phyloP scores from a whole-genome alignment of 2,888 invertebrate species.

The Dioctria linearis region DNA sequence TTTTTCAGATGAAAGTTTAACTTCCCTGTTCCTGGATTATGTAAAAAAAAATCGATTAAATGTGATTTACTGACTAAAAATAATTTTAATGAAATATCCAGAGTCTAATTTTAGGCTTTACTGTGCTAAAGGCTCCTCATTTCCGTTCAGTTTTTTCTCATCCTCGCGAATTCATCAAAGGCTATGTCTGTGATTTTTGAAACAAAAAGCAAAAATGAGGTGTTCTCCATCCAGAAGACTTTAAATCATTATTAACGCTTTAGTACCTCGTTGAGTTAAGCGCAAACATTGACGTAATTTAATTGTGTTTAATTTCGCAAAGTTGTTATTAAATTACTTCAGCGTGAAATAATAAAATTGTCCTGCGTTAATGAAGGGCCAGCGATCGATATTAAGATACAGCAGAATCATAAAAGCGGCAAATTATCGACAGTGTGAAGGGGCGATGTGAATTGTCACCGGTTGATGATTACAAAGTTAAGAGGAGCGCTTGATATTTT shows the following conservation, averaged over 20 bases:
- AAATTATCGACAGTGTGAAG: constrained; percentile 31
- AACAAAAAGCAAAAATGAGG: background rate
- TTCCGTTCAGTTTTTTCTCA: too few species aligned
- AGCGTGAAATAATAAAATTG: constrained; percentile 27
- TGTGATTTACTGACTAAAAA: too few species aligned
- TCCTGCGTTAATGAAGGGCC: constrained; percentile 13
- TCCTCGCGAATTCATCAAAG: too few species aligned
- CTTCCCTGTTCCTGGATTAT: too few species aligned
- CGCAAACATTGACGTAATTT: constrained; percentile 34
- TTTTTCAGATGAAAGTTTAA: too few species aligned
- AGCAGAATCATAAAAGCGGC: constrained; percentile 7
- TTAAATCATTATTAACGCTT: constrained; percentile 27
- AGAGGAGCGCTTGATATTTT: constrained; percentile 15
- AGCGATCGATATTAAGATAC: constrained; percentile 38
- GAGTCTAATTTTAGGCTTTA: too few species aligned
- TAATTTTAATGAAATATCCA: too few species aligned
- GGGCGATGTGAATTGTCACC: constrained; percentile 35
- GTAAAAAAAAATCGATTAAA: too few species aligned
- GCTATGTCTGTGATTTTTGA: too few species aligned
- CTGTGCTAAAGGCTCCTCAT: too few species aligned
- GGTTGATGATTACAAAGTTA: constrained; percentile 31
- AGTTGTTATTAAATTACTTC: constrained; percentile 41
- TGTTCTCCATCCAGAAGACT: constrained; percentile 9
- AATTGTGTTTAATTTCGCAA: constrained; percentile 36
- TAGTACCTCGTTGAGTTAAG: background rate